Evolutionary conservation across 1,140 invertebrate species (phyloP), one percentile per base, ranked within the genome.

Genomic region (Scaptomyza montana): DNA sequence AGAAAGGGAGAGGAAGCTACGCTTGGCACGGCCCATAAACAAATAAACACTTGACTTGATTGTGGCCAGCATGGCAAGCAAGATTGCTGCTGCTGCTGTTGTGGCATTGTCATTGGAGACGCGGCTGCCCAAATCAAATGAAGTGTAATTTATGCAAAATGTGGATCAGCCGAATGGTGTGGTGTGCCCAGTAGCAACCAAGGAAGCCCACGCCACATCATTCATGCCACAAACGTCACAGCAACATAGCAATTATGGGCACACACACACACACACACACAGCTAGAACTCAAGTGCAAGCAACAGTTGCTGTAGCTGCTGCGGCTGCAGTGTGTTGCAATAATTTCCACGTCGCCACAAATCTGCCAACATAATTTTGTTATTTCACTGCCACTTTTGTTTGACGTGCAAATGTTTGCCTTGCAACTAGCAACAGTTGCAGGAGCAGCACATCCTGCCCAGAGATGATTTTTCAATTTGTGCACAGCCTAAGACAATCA

Each of bases 341-440:
- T 74, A 86, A 80, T 86, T 86, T 86, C 77, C 74, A 74, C 80
- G 64, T 74, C 77, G 80, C 85, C 75, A 89, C 85, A 89, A 90
- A 89, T 89, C 85, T 89, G 77, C 84, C 80, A 89, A 89, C 84
- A 89, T 89, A 89, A 89, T 89, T 89, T 89, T 89, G 85, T 84
- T 89, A 89, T 89, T 89, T 89, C 84, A 89, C 84, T 89, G 85
- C 84, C 84, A 89, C 77, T 89, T 36, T 89, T 89, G 85, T 89
- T 89, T 89, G 84, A 89, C 84, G 84, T 89, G 84, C 77, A 82
- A 87, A 87, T 87, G 84, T 87, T 87, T 87, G 79, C 69, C 80
- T 85, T 73, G 81, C 65, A 63, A 39, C 46, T 19, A 13, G 47
- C 63, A 59, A 28, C 41, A 45, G 33, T 25, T 33, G 21, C 43